These are phyloP conservation scores for honey bee (Apis mellifera) DNA, from an alignment of 1,140 invertebrate species.

Conservation along the genomic window DNA sequence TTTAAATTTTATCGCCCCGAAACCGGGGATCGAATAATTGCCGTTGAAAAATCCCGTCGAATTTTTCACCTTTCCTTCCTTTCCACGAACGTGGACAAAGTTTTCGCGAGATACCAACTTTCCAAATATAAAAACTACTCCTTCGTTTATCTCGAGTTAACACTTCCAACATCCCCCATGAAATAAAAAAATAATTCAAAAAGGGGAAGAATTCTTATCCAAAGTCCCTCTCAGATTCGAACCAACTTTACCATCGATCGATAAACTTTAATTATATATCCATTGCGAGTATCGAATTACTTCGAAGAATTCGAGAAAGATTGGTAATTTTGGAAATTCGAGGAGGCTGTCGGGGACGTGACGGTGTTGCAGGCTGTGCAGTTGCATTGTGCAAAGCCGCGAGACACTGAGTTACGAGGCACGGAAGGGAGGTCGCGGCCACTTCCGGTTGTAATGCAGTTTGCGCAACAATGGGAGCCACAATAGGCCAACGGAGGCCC, in stretches of 20 bases:
- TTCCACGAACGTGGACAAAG: too few relatives aligned
- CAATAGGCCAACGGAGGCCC: constrained; percentile 73
- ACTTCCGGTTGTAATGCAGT: constrained; percentile 81
- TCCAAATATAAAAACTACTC: too few relatives aligned
- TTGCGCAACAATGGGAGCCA: constrained; percentile 78
- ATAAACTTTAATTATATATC: too few relatives aligned
- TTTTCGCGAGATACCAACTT: too few relatives aligned
- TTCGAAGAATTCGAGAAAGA: too few relatives aligned
- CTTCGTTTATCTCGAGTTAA: too few relatives aligned
- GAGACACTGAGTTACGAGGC: constrained; percentile 80
- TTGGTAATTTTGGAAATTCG: too few relatives aligned
- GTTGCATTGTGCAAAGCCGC: constrained; percentile 64
- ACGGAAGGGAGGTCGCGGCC: constrained; percentile 78
- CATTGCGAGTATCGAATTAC: too few relatives aligned
- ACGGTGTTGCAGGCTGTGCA: constrained; percentile 53
- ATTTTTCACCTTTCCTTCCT: constrained; percentile 7
- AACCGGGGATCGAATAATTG: constrained; percentile 24
- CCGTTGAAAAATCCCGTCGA: constrained; percentile 15
- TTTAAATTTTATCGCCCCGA: constrained; percentile 48
- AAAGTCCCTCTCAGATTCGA: too few relatives aligned
- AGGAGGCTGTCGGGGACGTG: not conserved
- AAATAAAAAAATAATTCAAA: not conserved
- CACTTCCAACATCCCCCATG: too few relatives aligned
- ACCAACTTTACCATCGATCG: too few relatives aligned
- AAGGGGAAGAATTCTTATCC: too few relatives aligned